Percentiles rank a stretch among this genome's conserved stretches.
phyloP scores from a whole-genome alignment of 1,140 invertebrate species.

The Bombyx mori region DNA sequence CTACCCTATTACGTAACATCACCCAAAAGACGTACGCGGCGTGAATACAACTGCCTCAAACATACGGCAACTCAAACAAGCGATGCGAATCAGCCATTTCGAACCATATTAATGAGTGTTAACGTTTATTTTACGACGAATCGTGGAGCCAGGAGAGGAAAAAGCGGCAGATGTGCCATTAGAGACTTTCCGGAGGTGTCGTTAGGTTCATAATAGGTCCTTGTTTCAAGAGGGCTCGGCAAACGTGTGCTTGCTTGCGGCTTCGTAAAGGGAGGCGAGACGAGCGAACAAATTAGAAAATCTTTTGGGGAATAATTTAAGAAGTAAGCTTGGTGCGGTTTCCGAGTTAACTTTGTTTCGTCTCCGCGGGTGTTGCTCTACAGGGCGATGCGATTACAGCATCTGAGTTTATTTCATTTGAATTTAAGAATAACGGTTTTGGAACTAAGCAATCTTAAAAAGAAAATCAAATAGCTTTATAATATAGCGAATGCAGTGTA shows the following conservation, averaged over 20 bases:
- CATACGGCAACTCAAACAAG: slow-evolving; percentile 18
- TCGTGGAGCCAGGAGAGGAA: slow-evolving; percentile 24
- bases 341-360: slow-evolving; percentile 50
- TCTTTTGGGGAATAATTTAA: slow-evolving; percentile 70
- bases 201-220: slow-evolving; percentile 44
- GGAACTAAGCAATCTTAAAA: too few relatives aligned
- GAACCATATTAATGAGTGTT: slow-evolving; percentile 41
- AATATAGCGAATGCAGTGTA: too few relatives aligned
- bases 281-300: slow-evolving; percentile 65
- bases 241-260: slow-evolving; percentile 37
- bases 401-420: too few relatives aligned
- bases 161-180: slow-evolving; percentile 31
- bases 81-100: slow-evolving; percentile 22
- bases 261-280: slow-evolving; percentile 38
- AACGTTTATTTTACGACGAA: slow-evolving; percentile 40
- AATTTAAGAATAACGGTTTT: too few relatives aligned
- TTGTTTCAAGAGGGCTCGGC: slow-evolving; percentile 22
- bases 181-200: slow-evolving; percentile 34
- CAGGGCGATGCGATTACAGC: slow-evolving; percentile 24
- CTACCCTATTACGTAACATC: slow-evolving; percentile 65
- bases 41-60: slow-evolving; percentile 38
- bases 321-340: slow-evolving; percentile 41
- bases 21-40: slow-evolving; percentile 60
- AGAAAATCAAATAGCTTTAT: too few relatives aligned
- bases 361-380: slow-evolving; percentile 17